Percentiles rank a stretch among this genome's conserved stretches.
Evolutionary conservation across 2,888 invertebrate genomes (phyloP).

Genomic region (Eupithecia dodoneata): DNA sequence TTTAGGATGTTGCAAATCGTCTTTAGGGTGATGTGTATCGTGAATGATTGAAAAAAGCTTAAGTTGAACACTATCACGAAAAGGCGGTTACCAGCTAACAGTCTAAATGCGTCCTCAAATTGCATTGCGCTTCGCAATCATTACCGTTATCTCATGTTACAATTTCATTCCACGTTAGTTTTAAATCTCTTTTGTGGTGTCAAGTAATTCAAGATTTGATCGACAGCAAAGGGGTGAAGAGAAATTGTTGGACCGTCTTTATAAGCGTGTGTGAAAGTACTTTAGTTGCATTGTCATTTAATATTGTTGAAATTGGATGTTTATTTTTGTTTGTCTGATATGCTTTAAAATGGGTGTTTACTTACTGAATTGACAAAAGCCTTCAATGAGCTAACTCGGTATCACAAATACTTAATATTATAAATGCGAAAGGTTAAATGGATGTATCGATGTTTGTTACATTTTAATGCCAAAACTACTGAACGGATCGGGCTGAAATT

Average conservation of each 20-base stretch:
- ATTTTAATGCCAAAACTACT: no score
- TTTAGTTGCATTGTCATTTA: slow-evolving; percentile 32
- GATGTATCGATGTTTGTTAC: no score
- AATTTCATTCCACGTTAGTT: slow-evolving; percentile 65
- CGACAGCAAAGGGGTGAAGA: slow-evolving; percentile 57
- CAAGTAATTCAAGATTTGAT: slow-evolving; percentile 64
- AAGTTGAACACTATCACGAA: not conserved
- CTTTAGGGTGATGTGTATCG: not conserved
- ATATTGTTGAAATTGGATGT: slow-evolving; percentile 27
- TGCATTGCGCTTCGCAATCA: slow-evolving; percentile 71
- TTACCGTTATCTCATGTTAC: slow-evolving; percentile 76
- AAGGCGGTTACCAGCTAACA: slow-evolving; percentile 13
- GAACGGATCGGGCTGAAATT: no score
- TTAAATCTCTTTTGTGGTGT: slow-evolving; percentile 55
- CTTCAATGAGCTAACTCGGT: not conserved
- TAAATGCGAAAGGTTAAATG: no score
- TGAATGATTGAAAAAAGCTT: not conserved
- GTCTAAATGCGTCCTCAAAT: slow-evolving; percentile 45
- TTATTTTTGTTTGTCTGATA: slow-evolving; percentile 13
- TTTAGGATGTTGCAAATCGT: no score
- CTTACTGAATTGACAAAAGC: not conserved
- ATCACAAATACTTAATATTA: not conserved
- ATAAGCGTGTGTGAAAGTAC: slow-evolving; percentile 33
- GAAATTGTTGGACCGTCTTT: slow-evolving; percentile 35
- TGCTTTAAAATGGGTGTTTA: not conserved